Evolutionary conservation across 2,113 vertebrate species (phyloP).

Genomic region (Tylochromis polylepis): DNA sequence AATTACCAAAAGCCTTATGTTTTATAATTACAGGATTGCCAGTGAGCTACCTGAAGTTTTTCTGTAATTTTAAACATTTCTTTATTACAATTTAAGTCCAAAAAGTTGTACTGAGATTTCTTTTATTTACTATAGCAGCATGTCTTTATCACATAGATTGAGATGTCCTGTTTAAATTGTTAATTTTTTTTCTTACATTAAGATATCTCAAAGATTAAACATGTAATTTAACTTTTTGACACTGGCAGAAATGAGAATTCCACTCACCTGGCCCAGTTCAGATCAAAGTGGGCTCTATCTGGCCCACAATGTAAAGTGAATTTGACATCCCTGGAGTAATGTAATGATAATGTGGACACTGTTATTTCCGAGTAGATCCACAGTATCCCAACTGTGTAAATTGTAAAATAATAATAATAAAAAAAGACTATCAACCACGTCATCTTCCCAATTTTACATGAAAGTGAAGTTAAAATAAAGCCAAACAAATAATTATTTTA

Average conservation of each 20-base stretch:
- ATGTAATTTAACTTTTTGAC: no score
- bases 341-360: rapidly evolving
- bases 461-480: background rate
- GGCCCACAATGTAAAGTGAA: background rate
- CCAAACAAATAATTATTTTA: background rate
- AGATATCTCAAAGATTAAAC: no score
- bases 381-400: no score
- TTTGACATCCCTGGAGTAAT: background rate
- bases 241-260: background rate
- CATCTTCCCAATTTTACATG: background rate
- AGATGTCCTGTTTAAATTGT: background rate
- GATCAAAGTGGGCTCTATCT: background rate
- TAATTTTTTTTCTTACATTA: rapidly evolving
- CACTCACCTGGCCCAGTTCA: background rate
- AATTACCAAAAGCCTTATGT: background rate
- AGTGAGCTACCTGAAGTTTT: background rate
- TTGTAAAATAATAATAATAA: background rate
- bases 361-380: no score
- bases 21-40: background rate
- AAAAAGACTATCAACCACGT: background rate
- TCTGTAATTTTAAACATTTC: no score
- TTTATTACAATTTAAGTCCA: background rate
- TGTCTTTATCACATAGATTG: background rate
- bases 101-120: background rate
- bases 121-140: background rate